Base-by-base conservation (phyloP, 2,888 invertebrate species). In the Elgonia sp. region DNA sequence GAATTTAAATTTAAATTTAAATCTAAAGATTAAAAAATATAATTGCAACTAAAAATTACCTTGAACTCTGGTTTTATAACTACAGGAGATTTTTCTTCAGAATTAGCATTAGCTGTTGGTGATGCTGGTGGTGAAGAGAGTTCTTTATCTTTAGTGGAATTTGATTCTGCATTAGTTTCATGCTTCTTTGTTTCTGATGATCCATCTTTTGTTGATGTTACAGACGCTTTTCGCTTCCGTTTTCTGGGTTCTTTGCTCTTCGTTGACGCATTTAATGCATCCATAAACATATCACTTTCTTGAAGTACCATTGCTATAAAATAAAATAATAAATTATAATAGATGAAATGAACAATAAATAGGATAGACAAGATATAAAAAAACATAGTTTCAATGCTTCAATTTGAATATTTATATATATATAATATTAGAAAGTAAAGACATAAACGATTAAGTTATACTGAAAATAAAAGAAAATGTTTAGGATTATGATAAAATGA, bases 271-370 rank as follows among this genome's bases (percentile, higher is more conserved):
- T 97, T 97, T 50, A 99, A 95, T 0, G 98, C 98, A 94, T 98
- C 98, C 97, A 98, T 98, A 94, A 99, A 99, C 95, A 98, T 97
- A 92, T 98, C 98, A 93, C 98, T 98, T 94, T 99, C 99, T 93
- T 98, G 97, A 69, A 99, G 95, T 90, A 97, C 95, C 95, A 96
- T 96, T 76, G 97, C 97, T 97, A 96, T 96, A 94, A 90, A 89
- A 7, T 29, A 29, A 53, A 12, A 12, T 46, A 12, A 12, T 46
- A 5, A 46, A 46, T 5, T 46, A 46, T 7, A 46, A 46, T 46
- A 5, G 7, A 46, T 46, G 46, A 46, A 46, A 46, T 46, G 10
- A 46, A 46, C 7, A 46, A 5, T 29, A 7, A 5, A 46, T 5
- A 5, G 7, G 2, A 46, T 2, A 46, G 46, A 46, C 10, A 46